Base-by-base conservation (phyloP, 2,888 invertebrate species). In the Carpatolechia fugitivella region DNA sequence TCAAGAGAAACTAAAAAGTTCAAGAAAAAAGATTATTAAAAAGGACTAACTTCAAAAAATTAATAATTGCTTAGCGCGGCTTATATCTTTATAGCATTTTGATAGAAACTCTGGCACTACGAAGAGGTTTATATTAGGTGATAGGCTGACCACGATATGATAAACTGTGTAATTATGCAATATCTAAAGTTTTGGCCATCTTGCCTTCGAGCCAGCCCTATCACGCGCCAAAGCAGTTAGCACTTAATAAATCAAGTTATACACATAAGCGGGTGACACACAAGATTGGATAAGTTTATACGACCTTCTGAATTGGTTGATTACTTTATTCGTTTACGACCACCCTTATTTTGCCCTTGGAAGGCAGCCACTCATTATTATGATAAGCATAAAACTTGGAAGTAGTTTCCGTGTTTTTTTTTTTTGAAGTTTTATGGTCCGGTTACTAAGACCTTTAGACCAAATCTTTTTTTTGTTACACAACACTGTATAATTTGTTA, bases 251-350 rank as follows among this genome's bases (percentile, higher is more conserved):
- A 78, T 76, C 55, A 59, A 55, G 60, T 59, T 61, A 53, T 60
- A 57, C 60, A 56, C 58, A 63, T 62, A 68, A 72, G 60, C 41
- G 57, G 55, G 31, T 31, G 31, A 60, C 60, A 59, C 55, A 60
- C 68, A 61, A 79, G 78, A 81, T 82, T 80, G 79, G 78, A 76
- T 80, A 82, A 82, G 74, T 82, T 82, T 78, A 74, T 80, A 82
- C 68, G 73, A 70, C 66, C 68, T 69, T 68, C 70, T 74, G 80
- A 79, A 79, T 80, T 80, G 78, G 77, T 78, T 79, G 70, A 76
- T 63, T 65, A 68, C 61, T 60, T 62, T 50, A 62, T 66, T 59
- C 63, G 61, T 66, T 66, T 64, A 66, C 59, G 63, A 63, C 63
- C 63, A 64, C 66, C 72, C 69, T 67, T 65, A 66, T 69, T 69